Base-by-base conservation (phyloP, 2,888 invertebrate species). In the Drosophila meridionalis region DNA sequence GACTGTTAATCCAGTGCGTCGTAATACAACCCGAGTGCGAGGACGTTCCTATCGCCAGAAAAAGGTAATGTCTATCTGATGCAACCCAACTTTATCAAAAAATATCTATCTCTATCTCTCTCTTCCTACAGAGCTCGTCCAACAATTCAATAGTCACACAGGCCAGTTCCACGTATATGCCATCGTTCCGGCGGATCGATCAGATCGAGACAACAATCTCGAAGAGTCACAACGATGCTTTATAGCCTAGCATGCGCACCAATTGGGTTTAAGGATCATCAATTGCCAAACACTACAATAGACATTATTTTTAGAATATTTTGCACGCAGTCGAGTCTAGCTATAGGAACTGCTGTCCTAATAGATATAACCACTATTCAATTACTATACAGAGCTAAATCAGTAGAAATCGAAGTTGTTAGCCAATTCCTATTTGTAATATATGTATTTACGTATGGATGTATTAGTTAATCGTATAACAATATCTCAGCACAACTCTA, bases 21-120 rank as follows among this genome's bases (percentile, higher is more conserved):
- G 95, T 52, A 95, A 95, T 76, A 95, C 95, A 9, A 95, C 95
- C 5, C 93, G 94, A 71, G 94, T 94, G 9, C 91, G 93, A 20
- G 93, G 83, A 56, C 91, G 93, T 47, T 93, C 93, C 67, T 93
- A 92, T 80, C 91, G 92, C 48, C 93, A 93, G 69, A 93, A 93
- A 75, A 93, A 93, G 90, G 93, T 93, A 78, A 53, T 4, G 4
- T 1, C 20, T 38, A 20, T 20, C 4, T 2, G 0, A 40, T n/a
- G 7, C 14, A 40, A 5, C 40, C 14, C 40, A 40, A 40, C 3
- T 40, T 6, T n/a, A 40, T 40, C 6, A n/a, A 20, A 20, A 20
- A 20, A n/a, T 61, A 20, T n/a, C n/a, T 68, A 56, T 48, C 48
- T 58, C 14, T 61, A 2, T 14, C 20, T 69, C 58, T 57, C 48